Conservation (phyloP, 2,888 invertebrate species). For the Erebia palarica region DNA sequence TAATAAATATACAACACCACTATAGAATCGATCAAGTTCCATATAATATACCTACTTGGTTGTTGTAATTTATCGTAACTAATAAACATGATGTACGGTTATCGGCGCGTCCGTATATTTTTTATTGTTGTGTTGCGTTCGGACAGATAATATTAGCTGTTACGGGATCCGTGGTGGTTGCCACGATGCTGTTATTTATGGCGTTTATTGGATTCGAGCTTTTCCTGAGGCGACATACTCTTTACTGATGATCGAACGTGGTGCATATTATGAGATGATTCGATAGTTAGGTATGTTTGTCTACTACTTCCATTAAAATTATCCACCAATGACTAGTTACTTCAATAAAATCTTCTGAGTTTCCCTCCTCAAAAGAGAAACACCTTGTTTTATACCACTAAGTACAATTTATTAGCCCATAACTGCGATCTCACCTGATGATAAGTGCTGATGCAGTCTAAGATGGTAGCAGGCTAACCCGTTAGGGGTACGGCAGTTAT, state of each 20-base stretch:
- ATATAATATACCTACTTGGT: constrained; percentile 49
- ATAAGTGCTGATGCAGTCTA: too few relatives aligned
- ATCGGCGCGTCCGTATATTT: constrained; percentile 65
- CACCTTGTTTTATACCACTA: too few relatives aligned
- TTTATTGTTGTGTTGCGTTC: constrained; percentile 60
- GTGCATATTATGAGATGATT: constrained; percentile 47
- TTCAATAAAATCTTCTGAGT: too few relatives aligned
- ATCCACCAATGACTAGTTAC: too few relatives aligned
- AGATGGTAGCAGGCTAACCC: too few relatives aligned
- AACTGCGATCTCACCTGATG: too few relatives aligned
- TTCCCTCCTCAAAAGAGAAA: too few relatives aligned
- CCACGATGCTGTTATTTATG: constrained; percentile 76
- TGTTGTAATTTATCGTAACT: constrained; percentile 76
- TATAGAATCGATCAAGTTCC: constrained; percentile 78
- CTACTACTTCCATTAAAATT: too few relatives aligned
- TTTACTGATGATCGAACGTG: constrained; percentile 45
- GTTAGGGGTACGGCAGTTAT: too few relatives aligned
- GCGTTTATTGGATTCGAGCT: constrained; percentile 72
- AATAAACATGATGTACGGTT: constrained; percentile 80
- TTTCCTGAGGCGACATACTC: constrained; percentile 74
- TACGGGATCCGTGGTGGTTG: constrained; percentile 68
- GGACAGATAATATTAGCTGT: constrained; percentile 65
- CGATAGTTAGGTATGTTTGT: constrained; percentile 33
- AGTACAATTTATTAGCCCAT: too few relatives aligned
- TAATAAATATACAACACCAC: constrained; percentile 79